These are phyloP conservation scores for Sinhomidia bicolor DNA, from an alignment of 2,888 invertebrate species.

Conservation along the genomic window DNA sequence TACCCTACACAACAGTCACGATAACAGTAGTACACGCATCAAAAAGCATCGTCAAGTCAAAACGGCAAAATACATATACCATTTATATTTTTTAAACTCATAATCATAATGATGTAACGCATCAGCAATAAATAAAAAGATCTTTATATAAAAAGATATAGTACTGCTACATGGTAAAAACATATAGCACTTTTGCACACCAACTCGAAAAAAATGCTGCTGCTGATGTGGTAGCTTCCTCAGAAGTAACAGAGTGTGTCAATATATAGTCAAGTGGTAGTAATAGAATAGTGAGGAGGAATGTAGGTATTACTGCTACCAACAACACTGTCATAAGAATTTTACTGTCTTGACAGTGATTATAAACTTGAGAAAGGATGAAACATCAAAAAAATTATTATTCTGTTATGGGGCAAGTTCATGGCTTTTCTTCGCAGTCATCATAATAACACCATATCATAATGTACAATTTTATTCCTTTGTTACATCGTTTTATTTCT, in stretches of 20 bases:
- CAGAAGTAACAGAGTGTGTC: too few species aligned
- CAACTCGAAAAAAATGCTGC: too few species aligned
- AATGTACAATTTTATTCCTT: not conserved
- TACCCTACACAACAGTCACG: constrained; percentile 60
- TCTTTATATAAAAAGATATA: not conserved
- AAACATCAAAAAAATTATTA: constrained; percentile 37
- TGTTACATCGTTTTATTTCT: not conserved
- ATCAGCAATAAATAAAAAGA: constrained; percentile 4
- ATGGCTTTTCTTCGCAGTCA: constrained; percentile 56
- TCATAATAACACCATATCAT: not conserved
- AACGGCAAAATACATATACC: not conserved
- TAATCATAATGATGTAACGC: not conserved
- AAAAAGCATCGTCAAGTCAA: constrained; percentile 34
- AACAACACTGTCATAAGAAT: constrained; percentile 1
- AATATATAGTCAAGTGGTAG: too few species aligned
- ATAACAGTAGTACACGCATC: constrained; percentile 17
- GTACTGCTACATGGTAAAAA: not conserved
- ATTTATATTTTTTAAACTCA: not conserved
- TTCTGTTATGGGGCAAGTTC: constrained; percentile 64
- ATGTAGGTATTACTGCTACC: not conserved
- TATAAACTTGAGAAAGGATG: constrained; percentile 45
- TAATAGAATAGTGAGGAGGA: too few species aligned
- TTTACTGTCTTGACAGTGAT: constrained; percentile 58
- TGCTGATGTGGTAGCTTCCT: too few species aligned
- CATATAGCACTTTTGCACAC: too few species aligned